Conservation (phyloP, 2,888 invertebrate genomes). For the Dryomyza anilis region DNA sequence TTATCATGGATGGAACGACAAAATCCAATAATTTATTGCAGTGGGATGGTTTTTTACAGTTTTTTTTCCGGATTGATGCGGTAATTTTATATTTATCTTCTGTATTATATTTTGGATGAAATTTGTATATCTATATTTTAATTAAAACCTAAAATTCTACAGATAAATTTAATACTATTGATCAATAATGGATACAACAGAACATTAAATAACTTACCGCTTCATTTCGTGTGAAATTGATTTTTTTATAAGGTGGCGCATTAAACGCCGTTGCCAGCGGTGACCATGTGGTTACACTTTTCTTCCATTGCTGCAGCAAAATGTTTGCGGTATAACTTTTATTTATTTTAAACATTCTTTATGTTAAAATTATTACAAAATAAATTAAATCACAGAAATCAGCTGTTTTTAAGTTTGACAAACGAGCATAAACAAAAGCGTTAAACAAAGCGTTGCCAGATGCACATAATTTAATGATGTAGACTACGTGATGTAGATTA, state of each 20-base stretch:
- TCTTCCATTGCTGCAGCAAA: slow-evolving; percentile 28
- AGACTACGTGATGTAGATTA: too few relatives aligned
- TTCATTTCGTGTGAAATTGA: slow-evolving; percentile 62
- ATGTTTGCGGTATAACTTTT: slow-evolving; percentile 8
- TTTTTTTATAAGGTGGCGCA: slow-evolving; percentile 54
- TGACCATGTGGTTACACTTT: slow-evolving; percentile 68
- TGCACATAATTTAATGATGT: too few relatives aligned
- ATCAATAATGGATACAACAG: neutral
- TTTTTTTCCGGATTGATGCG: too few relatives aligned
- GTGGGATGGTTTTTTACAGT: too few relatives aligned
- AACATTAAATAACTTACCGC: slow-evolving; percentile 70
- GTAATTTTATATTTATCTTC: too few relatives aligned
- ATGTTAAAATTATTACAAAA: neutral
- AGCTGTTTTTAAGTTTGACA: neutral
- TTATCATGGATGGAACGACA: too few relatives aligned
- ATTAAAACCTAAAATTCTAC: too few relatives aligned
- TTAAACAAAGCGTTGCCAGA: too few relatives aligned
- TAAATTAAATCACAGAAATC: neutral
- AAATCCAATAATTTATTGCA: too few relatives aligned
- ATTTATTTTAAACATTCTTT: slow-evolving; percentile 25
- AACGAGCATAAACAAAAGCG: too few relatives aligned
- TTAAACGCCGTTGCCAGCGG: slow-evolving; percentile 69
- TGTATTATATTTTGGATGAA: too few relatives aligned
- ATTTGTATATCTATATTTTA: too few relatives aligned
- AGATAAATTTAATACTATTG: neutral